These are phyloP conservation scores for Boloria selene DNA, from an alignment of 2,888 invertebrate genomes.

Conservation along the genomic window DNA sequence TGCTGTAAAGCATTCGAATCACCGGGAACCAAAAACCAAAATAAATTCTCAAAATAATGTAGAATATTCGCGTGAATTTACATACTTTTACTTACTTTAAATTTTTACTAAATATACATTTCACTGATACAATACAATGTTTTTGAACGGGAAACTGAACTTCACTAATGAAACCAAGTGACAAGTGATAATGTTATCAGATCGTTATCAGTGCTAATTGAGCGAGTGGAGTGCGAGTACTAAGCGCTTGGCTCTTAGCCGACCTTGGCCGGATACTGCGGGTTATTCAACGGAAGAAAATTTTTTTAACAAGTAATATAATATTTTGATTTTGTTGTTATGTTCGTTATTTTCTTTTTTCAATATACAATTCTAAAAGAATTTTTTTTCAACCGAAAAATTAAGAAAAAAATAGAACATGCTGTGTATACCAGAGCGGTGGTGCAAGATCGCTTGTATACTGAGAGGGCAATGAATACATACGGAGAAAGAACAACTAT, in stretches of 20 bases:
- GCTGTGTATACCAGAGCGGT: no score
- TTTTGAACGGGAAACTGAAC: slow-evolving; percentile 14
- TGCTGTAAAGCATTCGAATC: no score
- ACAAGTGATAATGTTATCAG: slow-evolving; percentile 42
- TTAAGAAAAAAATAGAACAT: no score
- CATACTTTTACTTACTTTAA: no score
- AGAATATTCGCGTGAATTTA: no score
- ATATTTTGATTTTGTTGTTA: neutral
- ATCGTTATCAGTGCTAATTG: slow-evolving; percentile 57
- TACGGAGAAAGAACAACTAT: no score
- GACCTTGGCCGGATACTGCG: slow-evolving; percentile 50
- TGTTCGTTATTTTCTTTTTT: neutral
- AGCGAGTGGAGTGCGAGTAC: slow-evolving; percentile 45
- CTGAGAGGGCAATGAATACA: no score
- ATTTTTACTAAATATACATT: neutral
- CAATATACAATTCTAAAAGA: no score
- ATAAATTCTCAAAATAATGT: no score
- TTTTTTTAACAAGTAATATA: neutral
- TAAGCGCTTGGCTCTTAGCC: slow-evolving; percentile 45
- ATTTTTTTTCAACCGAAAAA: no score
- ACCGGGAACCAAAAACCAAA: no score
- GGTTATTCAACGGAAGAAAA: slow-evolving; percentile 43
- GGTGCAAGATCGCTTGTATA: no score
- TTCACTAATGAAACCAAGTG: slow-evolving; percentile 21
- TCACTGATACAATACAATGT: neutral